These are phyloP conservation scores for Synaphobranchus kaupii DNA, from an alignment of 2,797 vertebrate species.

Conservation along the genomic window DNA sequence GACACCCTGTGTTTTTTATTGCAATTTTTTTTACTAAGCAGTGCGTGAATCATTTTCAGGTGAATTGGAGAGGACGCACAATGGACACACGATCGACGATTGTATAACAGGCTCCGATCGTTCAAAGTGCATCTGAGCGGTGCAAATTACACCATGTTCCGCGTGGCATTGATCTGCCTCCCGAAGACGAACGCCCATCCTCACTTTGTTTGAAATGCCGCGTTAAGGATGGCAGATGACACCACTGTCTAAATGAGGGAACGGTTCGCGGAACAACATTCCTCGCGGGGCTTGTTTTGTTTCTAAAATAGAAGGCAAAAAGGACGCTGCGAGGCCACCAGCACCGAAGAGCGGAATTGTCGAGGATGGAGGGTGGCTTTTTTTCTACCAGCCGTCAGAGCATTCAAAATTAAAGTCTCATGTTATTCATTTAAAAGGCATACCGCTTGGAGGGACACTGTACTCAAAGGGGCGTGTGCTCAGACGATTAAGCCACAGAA, in stretches of 20 bases:
- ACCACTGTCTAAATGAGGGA: neutral
- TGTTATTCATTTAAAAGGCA: slow-evolving; percentile 3
- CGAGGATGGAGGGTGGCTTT: neutral
- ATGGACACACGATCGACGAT: neutral
- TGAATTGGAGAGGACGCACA: neutral
- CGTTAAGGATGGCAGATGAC: neutral
- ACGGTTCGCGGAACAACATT: neutral
- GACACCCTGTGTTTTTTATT: neutral
- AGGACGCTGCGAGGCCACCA: neutral
- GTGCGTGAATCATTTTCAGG: neutral
- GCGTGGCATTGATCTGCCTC: neutral
- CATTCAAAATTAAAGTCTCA: neutral
- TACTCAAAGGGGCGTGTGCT: neutral
- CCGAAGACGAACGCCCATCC: neutral
- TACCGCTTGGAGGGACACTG: neutral
- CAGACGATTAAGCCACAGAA: neutral
- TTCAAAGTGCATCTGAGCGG: neutral
- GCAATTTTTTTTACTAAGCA: neutral
- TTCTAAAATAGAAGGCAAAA: neutral
- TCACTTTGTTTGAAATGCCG: neutral
- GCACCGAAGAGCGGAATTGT: neutral
- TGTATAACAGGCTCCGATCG: neutral
- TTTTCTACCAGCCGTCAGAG: neutral
- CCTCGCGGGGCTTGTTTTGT: neutral
- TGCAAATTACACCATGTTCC: neutral